Percentiles rank a stretch among this genome's conserved stretches.
Evolutionary conservation across 2,797 vertebrate species (phyloP).

Genomic region (Pelochelys cantorii): DNA sequence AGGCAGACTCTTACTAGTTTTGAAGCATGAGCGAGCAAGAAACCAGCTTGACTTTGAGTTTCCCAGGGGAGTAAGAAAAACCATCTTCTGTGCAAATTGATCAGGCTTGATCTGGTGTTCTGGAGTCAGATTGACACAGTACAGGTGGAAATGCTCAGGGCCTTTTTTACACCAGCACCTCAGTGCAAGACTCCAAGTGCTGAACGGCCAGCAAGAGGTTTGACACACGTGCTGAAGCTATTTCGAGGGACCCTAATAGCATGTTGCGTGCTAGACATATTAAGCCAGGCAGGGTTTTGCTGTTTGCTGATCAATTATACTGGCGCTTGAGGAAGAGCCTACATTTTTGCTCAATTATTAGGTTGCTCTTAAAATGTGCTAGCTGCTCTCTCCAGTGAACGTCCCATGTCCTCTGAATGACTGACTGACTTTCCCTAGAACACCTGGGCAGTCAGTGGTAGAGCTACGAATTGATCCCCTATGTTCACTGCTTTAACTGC

Average conservation of each 20-base stretch:
- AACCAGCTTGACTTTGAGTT: neutral
- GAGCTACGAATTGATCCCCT: neutral
- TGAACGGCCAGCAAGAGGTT: neutral
- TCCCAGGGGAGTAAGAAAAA: neutral
- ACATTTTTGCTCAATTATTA: neutral
- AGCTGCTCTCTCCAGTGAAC: accelerated
- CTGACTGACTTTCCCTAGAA: no score
- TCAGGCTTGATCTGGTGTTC: accelerated
- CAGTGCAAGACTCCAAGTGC: neutral
- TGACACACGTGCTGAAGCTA: neutral
- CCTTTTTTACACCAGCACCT: accelerated
- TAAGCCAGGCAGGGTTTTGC: no score
- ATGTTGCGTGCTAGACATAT: neutral
- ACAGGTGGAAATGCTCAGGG: no score
- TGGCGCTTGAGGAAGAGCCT: neutral
- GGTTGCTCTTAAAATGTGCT: neutral
- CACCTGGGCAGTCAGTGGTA: neutral
- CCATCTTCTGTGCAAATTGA: neutral
- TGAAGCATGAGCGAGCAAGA: neutral
- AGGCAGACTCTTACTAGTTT: neutral
- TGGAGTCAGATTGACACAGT: accelerated
- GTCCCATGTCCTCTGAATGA: neutral
- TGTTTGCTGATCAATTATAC: neutral
- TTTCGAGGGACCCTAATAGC: neutral
- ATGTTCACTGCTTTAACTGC: neutral